These are phyloP conservation scores for Papio anubis DNA, from an alignment of 2,113 vertebrate species.

Conservation along the genomic window DNA sequence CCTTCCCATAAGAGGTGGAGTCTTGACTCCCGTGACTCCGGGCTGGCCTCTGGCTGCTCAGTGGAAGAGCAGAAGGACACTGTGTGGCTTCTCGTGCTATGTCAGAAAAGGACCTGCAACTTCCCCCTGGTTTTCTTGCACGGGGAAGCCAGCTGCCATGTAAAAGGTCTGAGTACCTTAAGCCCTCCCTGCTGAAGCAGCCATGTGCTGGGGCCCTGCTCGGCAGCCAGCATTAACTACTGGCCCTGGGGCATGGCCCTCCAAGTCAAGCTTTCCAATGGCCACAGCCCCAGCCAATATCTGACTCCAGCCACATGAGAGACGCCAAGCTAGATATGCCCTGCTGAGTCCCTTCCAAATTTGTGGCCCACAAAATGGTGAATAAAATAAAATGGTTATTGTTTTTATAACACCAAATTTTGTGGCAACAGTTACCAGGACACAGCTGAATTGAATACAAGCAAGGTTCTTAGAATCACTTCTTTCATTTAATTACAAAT, in stretches of 20 bases:
- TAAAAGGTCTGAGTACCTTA: background rate
- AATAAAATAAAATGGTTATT: background rate
- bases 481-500: background rate
- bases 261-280: background rate
- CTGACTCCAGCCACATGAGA: background rate
- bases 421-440: background rate
- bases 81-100: background rate
- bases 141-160: background rate
- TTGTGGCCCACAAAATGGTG: too few species aligned
- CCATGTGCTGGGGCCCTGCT: too few species aligned
- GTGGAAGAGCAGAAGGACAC: background rate
- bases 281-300: background rate
- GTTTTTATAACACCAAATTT: background rate
- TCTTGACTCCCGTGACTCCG: too few species aligned
- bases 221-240: background rate
- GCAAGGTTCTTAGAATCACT: too few species aligned
- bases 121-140: background rate
- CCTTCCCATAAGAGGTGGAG: background rate
- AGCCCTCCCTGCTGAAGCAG: background rate
- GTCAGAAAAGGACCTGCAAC: background rate
- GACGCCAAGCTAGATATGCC: background rate
- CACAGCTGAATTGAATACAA: accelerated
- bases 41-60: too few species aligned
- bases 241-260: background rate
- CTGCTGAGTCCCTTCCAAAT: background rate